Base-by-base conservation (phyloP, 2,113 vertebrate species). In the Brachyistius frenatus region DNA sequence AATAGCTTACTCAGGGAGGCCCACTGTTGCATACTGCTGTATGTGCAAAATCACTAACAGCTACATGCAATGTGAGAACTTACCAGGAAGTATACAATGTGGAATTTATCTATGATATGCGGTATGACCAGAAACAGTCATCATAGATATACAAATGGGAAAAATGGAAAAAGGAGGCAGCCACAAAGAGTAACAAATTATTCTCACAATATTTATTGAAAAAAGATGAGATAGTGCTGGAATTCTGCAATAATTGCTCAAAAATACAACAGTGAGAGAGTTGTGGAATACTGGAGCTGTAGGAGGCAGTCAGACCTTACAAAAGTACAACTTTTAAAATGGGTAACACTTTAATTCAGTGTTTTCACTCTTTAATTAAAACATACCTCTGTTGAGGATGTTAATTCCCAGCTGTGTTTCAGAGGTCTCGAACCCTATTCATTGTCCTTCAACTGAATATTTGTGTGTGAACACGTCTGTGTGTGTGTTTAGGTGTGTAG, bases 361-460 rank as follows among this genome's bases (percentile, higher is more conserved):
- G 8, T 73, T 58, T 74, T 65, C 52, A 33, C 56, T 62, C 23
- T 68, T 76, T 86, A 75, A 89, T 88, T 88, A 82, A 84, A 89
- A 61, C 46, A 68, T 3, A 31, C 23, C 61, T 89, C 78, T 74
- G 66, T 86, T 73, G n/a, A 73, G 86, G 84, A 55, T 83, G 70
- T 84, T 80, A 81, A 84, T 87, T 87, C 84, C 93, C 93, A 94
- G 90, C 86, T 91, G 92, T 91, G 93, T 86, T 78, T 83, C 80
- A 44, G 80, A 88, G 91, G 69, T 86, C 76, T 83, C 56, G 36
- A 64, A 73, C 69, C 61, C 61, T 73, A 72, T 78, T 82, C 81
- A 70, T 72, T 69, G 93, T 93, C 94, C 90, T 95, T 94, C 92
- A 94, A 46, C 66, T 69, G 81, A 84, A 75, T 50, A 58, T 58